phyloP scores from a whole-genome alignment of 2,888 invertebrate species.

The Drosophila buzzatii region DNA sequence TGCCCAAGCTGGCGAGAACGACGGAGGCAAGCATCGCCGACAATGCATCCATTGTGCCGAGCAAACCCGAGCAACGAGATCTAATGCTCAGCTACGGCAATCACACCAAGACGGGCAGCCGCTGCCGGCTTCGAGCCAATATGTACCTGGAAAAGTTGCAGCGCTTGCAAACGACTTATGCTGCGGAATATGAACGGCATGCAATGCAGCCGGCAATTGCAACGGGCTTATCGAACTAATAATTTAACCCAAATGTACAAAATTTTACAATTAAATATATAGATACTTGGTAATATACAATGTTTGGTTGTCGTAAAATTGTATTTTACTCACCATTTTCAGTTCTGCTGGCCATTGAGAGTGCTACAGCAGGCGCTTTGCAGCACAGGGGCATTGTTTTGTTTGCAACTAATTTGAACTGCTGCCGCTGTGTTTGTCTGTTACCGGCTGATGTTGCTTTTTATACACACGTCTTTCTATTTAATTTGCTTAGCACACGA shows the following conservation, averaged over 20 bases:
- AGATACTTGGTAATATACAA: background rate
- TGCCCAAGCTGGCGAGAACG: conserved; percentile 22
- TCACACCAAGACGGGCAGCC: conserved; percentile 30
- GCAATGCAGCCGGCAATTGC: conserved; percentile 7
- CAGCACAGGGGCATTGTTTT: conserved; percentile 56
- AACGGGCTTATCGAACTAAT: background rate
- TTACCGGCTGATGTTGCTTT: conserved; percentile 45
- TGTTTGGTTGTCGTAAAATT: conserved; percentile 25
- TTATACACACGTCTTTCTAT: conserved; percentile 43
- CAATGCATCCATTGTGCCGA: conserved; percentile 11
- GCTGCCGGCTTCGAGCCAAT: background rate
- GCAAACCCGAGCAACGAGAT: conserved; percentile 18
- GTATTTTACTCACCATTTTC: conserved; percentile 67
- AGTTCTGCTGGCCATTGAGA: conserved; percentile 69
- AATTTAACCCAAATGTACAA: background rate
- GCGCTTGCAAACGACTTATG: conserved; percentile 39
- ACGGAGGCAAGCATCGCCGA: background rate
- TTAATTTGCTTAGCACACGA: conserved; percentile 25
- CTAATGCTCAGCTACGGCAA: conserved; percentile 49
- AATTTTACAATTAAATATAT: conserved; percentile 7
- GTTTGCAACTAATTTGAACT: conserved; percentile 13
- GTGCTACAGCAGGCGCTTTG: conserved; percentile 44
- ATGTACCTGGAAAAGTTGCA: conserved; percentile 14
- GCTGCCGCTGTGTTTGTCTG: conserved; percentile 4
- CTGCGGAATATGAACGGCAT: conserved; percentile 11